phyloP scores from a whole-genome alignment of 2,888 invertebrate species.

The Acanthosoma haemorrhoidale region DNA sequence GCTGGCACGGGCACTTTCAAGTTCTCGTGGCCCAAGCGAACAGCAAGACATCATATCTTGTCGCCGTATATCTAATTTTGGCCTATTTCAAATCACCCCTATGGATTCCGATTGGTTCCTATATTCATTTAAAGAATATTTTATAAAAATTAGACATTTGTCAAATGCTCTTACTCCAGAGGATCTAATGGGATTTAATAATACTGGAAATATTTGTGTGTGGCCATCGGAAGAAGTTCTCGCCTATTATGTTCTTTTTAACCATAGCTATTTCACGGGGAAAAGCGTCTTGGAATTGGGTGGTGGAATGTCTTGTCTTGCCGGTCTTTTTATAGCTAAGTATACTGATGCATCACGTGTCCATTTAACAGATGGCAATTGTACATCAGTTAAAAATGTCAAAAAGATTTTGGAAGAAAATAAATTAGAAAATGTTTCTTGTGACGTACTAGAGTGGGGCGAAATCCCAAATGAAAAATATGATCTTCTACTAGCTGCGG shows the following conservation, averaged over 20 bases:
- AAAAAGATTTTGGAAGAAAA: slow-evolving; percentile 61
- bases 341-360: slow-evolving; percentile 60
- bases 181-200: slow-evolving; percentile 74
- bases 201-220: slow-evolving; percentile 72
- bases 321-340: slow-evolving; percentile 66
- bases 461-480: slow-evolving; percentile 47
- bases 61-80: slow-evolving; percentile 48
- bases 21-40: slow-evolving; percentile 37
- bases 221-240: slow-evolving; percentile 76
- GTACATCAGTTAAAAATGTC: slow-evolving; percentile 67
- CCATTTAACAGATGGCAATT: slow-evolving; percentile 73
- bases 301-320: slow-evolving; percentile 79
- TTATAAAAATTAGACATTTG: slow-evolving; percentile 56
- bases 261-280: slow-evolving; percentile 58
- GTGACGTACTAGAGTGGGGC: slow-evolving; percentile 54
- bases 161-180: slow-evolving; percentile 60
- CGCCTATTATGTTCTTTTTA: slow-evolving; percentile 61
- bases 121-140: slow-evolving; percentile 39
- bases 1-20: slow-evolving; percentile 57
- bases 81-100: slow-evolving; percentile 44
- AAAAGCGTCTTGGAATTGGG: slow-evolving; percentile 71
- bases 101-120: slow-evolving; percentile 49
- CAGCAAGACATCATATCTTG: slow-evolving; percentile 46
- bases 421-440: slow-evolving; percentile 48
- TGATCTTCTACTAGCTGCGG: slow-evolving; percentile 70